Evolutionary conservation across 2,113 vertebrate genomes (phyloP), one percentile per base, ranked within the genome.

Genomic region (Dryoscopus gambensis): DNA sequence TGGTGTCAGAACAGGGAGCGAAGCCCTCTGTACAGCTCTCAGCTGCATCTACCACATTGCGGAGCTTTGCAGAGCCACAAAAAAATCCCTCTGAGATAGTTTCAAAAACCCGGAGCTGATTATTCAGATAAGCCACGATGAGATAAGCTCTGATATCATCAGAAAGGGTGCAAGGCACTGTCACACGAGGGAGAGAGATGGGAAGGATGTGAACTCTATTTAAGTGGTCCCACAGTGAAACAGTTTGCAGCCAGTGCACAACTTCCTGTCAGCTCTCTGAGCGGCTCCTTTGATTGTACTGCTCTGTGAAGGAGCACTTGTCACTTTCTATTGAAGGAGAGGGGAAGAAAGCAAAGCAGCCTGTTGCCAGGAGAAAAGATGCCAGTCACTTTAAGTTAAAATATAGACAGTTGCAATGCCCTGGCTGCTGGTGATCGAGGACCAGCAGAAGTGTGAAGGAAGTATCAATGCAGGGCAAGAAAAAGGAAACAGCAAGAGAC

Each of bases 331-430:
- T 64, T 52, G 87, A 93, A 75, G 60, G 70, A 83, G 52, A 78
- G 60, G 39, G 56, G 84, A 82, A 97, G 94, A 90, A 97, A 96
- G 89, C 50, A 31, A 96, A 89, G 81, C 69, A 53, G 46, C 81
- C 76, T 57, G 68, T 78, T 97, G 84, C 95, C 93, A 95, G 95
- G 91, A 94, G 94, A 95, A 94, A 91, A 94, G 88, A 93, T 88
- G 90, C 89, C 79, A 86, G 63, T 84, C 76, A 68, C 71, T 96
- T 95, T 47, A 71, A 88, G 84, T 91, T 75, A 90, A 87, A 80
- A 89, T 90, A 96, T 10, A 62, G 95, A 84, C 76, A 90, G 92
- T 69, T 93, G 67, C 62, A 70, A 91, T 91, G 63, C 49, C 57
- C 76, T 81, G 83, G 76, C 70, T 62, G 70, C 21, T 76, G 76